A percentile compares a stretch with the other conserved stretches of the same genome.
Evolutionary conservation across 2,113 vertebrate genomes (phyloP).

Genomic region (Typhlomys cinereus): DNA sequence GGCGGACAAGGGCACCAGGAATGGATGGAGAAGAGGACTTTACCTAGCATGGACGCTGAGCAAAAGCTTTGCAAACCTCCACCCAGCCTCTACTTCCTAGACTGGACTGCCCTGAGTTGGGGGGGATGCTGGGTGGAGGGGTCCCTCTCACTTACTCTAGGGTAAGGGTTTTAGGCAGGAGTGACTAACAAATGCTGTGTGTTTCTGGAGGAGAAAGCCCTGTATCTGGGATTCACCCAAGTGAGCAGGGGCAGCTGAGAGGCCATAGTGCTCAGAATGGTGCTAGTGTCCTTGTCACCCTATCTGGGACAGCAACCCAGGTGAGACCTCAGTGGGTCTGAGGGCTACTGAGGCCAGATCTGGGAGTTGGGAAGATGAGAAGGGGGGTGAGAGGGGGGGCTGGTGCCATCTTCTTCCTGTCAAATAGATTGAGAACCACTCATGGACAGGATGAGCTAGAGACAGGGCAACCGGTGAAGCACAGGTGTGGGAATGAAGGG

Average conservation of each 20-base stretch:
- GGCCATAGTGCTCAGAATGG: not conserved
- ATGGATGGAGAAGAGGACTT: not conserved
- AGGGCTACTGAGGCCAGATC: not conserved
- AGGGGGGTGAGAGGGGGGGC: not conserved
- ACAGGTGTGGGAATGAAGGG: not conserved
- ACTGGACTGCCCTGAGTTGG: not conserved
- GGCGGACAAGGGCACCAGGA: not conserved
- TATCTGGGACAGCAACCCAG: not conserved
- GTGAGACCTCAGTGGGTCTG: not conserved
- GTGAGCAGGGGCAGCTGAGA: not conserved
- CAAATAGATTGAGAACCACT: not conserved
- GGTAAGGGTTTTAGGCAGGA: not conserved
- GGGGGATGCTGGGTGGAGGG: not conserved
- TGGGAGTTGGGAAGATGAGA: not conserved
- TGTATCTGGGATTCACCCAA: not conserved
- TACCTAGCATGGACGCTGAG: not conserved
- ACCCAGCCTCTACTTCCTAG: not conserved
- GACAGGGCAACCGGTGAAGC: too few relatives aligned
- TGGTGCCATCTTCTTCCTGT: accelerated
- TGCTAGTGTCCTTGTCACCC: not conserved
- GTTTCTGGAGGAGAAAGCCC: not conserved
- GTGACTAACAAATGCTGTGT: not conserved
- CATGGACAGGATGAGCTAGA: not conserved
- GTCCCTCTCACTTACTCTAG: not conserved
- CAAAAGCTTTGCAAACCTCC: not conserved